A percentile compares a stretch with the other conserved stretches of the same genome.
phyloP scores from a whole-genome alignment of 2,888 invertebrate species.

The Drosophila eohydei region DNA sequence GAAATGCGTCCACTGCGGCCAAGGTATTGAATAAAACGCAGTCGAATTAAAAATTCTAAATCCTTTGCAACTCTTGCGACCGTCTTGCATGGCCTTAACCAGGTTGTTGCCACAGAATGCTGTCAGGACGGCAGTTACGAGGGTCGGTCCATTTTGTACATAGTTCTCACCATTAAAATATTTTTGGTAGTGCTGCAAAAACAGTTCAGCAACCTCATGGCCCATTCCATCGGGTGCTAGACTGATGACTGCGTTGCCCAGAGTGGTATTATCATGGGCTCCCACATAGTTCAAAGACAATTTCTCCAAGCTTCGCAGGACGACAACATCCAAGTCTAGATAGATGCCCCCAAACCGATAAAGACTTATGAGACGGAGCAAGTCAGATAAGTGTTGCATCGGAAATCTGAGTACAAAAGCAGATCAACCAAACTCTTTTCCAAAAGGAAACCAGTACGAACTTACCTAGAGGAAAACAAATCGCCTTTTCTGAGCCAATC shows the following conservation, averaged over 20 bases:
- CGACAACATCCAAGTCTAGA: conserved; percentile 90
- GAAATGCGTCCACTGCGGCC: conserved; percentile 87
- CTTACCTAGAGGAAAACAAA: conserved; percentile 69
- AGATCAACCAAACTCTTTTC: too few species aligned
- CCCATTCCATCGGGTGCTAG: conserved; percentile 86
- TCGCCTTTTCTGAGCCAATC: conserved; percentile 80
- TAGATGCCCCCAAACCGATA: conserved; percentile 92
- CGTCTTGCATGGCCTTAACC: conserved; percentile 85
- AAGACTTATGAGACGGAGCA: conserved; percentile 84
- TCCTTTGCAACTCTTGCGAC: conserved; percentile 86
- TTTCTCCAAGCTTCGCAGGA: conserved; percentile 86
- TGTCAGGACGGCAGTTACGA: conserved; percentile 88
- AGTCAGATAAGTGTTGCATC: conserved; percentile 80
- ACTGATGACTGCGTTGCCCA: conserved; percentile 89
- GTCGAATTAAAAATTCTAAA: conserved; percentile 88
- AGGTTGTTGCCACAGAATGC: conserved; percentile 86
- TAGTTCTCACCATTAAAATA: conserved; percentile 87
- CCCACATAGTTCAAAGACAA: conserved; percentile 80
- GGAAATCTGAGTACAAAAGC: conserved; percentile 4
- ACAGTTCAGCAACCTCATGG: conserved; percentile 86
- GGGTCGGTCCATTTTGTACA: conserved; percentile 85
- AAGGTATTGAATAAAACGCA: conserved; percentile 88
- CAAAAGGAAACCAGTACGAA: neutral
- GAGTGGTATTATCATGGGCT: conserved; percentile 86
- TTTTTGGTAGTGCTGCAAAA: conserved; percentile 86